These are phyloP conservation scores for Mormyrus lacerda DNA, from an alignment of 2,113 vertebrate species.

Conservation along the genomic window DNA sequence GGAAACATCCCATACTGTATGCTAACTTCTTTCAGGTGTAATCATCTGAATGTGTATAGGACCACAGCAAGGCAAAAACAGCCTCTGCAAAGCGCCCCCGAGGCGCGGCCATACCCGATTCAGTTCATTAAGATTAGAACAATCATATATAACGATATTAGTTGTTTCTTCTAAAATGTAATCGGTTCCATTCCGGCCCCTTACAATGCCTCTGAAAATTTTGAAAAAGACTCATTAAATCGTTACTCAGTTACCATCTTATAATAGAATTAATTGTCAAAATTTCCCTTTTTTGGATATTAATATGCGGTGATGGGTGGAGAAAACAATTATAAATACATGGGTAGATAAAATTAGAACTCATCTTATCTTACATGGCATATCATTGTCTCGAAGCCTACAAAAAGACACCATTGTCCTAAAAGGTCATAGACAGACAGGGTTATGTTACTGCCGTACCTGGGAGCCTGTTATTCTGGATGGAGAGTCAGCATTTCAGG, in stretches of 20 bases:
- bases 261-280: neutral
- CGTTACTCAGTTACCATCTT: neutral
- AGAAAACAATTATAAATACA: neutral
- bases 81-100: neutral
- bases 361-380: neutral
- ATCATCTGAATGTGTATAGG: neutral
- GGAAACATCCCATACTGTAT: neutral
- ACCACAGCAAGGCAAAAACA: neutral
- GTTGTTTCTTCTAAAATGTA: neutral
- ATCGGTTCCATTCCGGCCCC: neutral
- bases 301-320: neutral
- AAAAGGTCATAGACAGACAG: neutral
- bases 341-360: neutral
- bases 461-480: neutral
- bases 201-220: neutral
- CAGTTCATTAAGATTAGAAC: neutral
- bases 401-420: neutral
- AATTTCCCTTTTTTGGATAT: neutral
- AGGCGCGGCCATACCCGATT: neutral
- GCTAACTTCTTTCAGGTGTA: neutral
- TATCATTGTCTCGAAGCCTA: neutral
- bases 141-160: neutral
- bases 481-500: neutral
- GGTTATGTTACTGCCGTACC: neutral
- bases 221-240: neutral